Percentiles rank a stretch among this genome's conserved stretches.
Evolutionary conservation across 2,888 invertebrate genomes (phyloP).

Genomic region (Eupithecia inturbata): DNA sequence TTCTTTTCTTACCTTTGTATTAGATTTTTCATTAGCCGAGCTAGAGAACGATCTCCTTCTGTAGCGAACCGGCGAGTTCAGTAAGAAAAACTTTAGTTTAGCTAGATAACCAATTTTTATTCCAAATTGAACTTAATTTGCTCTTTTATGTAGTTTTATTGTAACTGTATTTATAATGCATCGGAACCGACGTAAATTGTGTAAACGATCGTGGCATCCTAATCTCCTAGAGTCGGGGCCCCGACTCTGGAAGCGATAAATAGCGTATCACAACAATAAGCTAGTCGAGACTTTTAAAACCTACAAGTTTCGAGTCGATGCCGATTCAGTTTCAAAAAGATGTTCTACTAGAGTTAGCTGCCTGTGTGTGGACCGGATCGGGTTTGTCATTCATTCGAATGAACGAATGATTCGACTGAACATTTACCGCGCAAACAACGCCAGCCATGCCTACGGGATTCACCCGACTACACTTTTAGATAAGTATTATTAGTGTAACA

Average conservation of each 20-base stretch:
- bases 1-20: not conserved
- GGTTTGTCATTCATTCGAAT: no score
- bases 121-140: not conserved
- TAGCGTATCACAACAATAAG: not conserved
- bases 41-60: not conserved
- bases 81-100: no score
- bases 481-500: no score
- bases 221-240: not conserved
- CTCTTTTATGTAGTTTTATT: not conserved
- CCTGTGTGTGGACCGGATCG: no score
- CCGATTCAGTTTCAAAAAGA: no score
- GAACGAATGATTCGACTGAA: no score
- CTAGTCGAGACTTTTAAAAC: not conserved
- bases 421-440: no score
- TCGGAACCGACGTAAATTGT: conserved; percentile 9
- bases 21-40: not conserved
- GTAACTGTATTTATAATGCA: conserved; percentile 5
- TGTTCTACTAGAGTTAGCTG: no score
- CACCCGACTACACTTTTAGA: no score
- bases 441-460: no score
- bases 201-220: not conserved
- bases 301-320: no score
- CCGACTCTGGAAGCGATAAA: not conserved
- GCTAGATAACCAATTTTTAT: not conserved
- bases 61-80: not conserved